phyloP scores from a whole-genome alignment of 1,140 invertebrate genomes.

The Trachymyrmex septentrionalis region DNA sequence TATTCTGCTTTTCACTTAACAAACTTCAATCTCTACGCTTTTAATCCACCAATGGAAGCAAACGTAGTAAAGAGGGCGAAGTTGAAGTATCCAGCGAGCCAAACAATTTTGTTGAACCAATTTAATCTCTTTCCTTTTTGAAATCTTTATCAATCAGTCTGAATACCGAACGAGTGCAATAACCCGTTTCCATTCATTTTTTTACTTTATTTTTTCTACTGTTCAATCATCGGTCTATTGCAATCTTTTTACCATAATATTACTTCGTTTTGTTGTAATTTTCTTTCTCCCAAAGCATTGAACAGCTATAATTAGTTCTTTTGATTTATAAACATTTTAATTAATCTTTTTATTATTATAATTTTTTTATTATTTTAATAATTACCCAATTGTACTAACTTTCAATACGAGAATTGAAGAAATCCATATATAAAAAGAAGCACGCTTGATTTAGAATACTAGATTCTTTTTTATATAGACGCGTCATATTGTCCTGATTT shows the following conservation, averaged over 20 bases:
- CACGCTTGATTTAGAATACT: background rate
- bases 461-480: background rate
- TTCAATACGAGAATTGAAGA: background rate
- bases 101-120: conserved; percentile 42
- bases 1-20: background rate
- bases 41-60: conserved; percentile 30
- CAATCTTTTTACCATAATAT: background rate
- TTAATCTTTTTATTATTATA: conserved; percentile 5
- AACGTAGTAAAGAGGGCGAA: background rate
- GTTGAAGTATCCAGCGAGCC: background rate
- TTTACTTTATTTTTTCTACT: background rate
- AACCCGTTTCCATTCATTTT: conserved; percentile 11
- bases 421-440: background rate
- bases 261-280: background rate
- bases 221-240: background rate
- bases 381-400: background rate
- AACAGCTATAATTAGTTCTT: background rate
- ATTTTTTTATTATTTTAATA: background rate
- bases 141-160: conserved; percentile 6
- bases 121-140: conserved; percentile 36
- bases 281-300: background rate
- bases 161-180: conserved; percentile 3
- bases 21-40: conserved; percentile 28
- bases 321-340: background rate
- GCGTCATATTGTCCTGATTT: background rate